Conservation (phyloP, 2,888 invertebrate species). For the Vannuccia rotundouncinata region DNA sequence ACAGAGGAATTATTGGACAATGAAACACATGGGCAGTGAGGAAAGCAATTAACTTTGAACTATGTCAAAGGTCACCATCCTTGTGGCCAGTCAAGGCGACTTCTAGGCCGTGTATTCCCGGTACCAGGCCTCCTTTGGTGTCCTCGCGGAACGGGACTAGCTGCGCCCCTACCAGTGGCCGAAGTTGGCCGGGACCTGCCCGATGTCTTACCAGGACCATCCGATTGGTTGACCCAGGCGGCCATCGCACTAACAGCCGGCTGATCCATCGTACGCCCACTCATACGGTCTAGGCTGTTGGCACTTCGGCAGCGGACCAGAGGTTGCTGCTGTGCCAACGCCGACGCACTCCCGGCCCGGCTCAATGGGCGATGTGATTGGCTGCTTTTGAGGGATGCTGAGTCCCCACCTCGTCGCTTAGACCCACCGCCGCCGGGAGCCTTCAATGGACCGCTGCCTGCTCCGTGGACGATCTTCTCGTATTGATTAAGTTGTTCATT, state of each 20-base stretch:
- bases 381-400: background rate
- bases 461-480: background rate
- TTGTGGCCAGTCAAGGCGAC: background rate
- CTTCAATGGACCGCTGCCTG: background rate
- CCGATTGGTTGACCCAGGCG: background rate
- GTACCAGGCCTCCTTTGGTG: background rate
- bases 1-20: too few species aligned
- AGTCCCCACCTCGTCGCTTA: background rate
- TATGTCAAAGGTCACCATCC: background rate
- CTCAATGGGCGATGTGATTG: background rate
- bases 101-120: background rate
- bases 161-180: background rate
- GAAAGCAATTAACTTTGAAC: too few species aligned
- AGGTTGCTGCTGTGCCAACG: too few species aligned
- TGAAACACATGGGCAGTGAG: too few species aligned
- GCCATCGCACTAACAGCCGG: background rate
- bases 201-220: background rate
- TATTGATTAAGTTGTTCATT: background rate
- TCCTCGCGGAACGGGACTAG: background rate
- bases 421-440: background rate
- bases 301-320: background rate
- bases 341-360: background rate
- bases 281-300: background rate
- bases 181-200: background rate
- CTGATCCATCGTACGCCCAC: background rate